Conservation (phyloP, 2,888 invertebrate genomes). For the Hirtodrosophila cameraria region DNA sequence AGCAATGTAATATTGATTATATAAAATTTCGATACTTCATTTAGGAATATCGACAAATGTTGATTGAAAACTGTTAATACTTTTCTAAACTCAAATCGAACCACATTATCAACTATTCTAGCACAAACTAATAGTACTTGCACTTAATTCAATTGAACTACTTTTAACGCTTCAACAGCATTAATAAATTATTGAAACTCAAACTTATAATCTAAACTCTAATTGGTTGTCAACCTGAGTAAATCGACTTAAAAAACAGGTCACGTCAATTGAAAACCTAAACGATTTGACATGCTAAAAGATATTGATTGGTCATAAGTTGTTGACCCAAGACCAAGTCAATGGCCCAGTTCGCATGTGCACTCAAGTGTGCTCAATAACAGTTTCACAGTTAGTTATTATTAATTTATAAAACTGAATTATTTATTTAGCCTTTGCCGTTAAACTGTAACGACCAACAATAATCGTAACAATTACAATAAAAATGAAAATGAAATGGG, state of each 20-base stretch:
- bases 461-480: conserved; percentile 64
- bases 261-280: conserved; percentile 23
- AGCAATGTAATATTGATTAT: too few relatives aligned
- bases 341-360: background rate
- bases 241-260: background rate
- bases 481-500: conserved; percentile 39
- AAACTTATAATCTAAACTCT: too few relatives aligned
- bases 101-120: too few relatives aligned
- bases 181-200: too few relatives aligned
- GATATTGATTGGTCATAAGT: conserved; percentile 13
- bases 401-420: conserved; percentile 59
- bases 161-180: too few relatives aligned
- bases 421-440: conserved; percentile 55
- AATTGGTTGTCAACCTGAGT: too few relatives aligned
- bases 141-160: too few relatives aligned
- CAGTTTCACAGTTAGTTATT: conserved; percentile 36
- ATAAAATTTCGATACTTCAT: too few relatives aligned
- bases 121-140: too few relatives aligned
- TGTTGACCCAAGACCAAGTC: conserved; percentile 15
- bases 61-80: too few relatives aligned
- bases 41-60: too few relatives aligned
- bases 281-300: conserved; percentile 34
- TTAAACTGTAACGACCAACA: conserved; percentile 45
- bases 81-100: too few relatives aligned
- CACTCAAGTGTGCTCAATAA: conserved; percentile 7